Percentiles rank a stretch among this genome's conserved stretches.
Conservation (phyloP, 2,113 vertebrate genomes). For the Pituophis catenifer region DNA sequence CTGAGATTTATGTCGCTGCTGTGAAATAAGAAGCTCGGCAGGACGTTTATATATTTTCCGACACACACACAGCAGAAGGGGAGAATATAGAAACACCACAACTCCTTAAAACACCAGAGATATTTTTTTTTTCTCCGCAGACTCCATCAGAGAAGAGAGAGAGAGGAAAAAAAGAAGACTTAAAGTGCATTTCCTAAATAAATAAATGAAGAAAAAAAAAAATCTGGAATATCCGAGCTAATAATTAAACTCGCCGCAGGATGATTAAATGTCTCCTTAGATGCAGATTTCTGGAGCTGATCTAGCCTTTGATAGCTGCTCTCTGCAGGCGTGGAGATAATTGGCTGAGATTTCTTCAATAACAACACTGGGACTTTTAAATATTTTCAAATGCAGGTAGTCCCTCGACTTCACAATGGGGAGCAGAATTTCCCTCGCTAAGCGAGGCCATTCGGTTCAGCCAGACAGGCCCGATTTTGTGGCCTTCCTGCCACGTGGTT, state of each 20-base stretch:
- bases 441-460: neutral
- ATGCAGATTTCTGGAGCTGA: slow-evolving; percentile 2
- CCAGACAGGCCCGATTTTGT: neutral
- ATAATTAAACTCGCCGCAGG: neutral
- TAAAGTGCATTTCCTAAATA: slow-evolving; percentile 39
- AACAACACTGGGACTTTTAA: neutral
- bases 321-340: slow-evolving; percentile 21
- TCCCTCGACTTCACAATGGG: neutral
- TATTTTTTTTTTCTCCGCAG: neutral
- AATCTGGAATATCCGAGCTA: neutral
- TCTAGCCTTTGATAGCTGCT: neutral
- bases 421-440: neutral
- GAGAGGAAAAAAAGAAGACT: neutral
- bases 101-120: neutral
- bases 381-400: neutral
- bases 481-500: neutral
- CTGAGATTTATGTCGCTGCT: slow-evolving; percentile 15
- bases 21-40: slow-evolving; percentile 4
- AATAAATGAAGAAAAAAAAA: neutral
- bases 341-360: neutral
- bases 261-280: neutral
- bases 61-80: neutral
- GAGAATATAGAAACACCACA: neutral
- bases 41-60: neutral
- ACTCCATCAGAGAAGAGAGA: neutral